Base-by-base conservation (phyloP, 2,888 invertebrate species). In the Gandaritis pyraliata region DNA sequence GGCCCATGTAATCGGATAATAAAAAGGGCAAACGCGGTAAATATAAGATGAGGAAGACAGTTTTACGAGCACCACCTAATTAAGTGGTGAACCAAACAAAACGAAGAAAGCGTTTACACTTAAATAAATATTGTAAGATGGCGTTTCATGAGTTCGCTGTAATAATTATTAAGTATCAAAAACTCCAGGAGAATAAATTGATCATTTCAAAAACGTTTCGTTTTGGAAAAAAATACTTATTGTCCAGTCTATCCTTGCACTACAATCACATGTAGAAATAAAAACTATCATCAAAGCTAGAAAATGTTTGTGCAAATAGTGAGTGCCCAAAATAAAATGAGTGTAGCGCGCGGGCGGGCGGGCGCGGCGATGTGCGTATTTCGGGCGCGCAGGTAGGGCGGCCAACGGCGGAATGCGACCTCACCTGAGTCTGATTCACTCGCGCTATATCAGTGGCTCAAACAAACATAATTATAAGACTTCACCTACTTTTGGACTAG, bases 1-100 rank as follows among this genome's bases (percentile, higher is more conserved):
- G 80, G 90, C 90, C 90, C 88, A 87, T 87, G 91, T 92, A 91
- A 92, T 92, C 92, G 92, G 87, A 91, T 92, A 92, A 91, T 92
- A 92, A 92, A 92, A 92, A 91, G 92, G 92, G 91, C 91, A 89
- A 91, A 90, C 90, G 90, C 90, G 90, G 91, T 92, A 92, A 92
- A 92, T 92, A 92, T 91, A 90, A 91, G 92, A 92, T 91, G 92
- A 92, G 91, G 89, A 91, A 92, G 92, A 92, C 92, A 92, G 92
- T 92, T 92, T 92, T 92, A 92, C 92, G 92, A 92, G 85, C 89
- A 82, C 82, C 86, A 87, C 90, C 92, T 92, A 92, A 92, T 92
- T 92, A 92, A 92, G 92, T 87, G 91, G 91, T 87, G 88, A 90
- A 87, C 88, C 85, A 87, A 87, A 87, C 85, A 88, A 85, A 87